A percentile compares a stretch with the other conserved stretches of the same genome.
Evolutionary conservation across 2,888 invertebrate genomes (phyloP).

Genomic region (Zeuzera pyrina): DNA sequence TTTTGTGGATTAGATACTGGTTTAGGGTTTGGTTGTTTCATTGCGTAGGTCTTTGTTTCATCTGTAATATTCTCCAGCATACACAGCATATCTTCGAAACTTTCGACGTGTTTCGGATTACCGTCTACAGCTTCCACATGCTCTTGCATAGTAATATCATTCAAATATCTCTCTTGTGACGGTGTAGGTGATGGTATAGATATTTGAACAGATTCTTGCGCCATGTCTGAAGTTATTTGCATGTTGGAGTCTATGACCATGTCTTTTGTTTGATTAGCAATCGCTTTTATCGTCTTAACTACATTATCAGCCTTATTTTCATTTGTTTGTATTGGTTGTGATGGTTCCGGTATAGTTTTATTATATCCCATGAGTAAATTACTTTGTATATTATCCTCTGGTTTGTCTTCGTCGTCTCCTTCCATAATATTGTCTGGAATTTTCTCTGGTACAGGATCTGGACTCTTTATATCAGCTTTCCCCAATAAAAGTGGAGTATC

Average conservation of each 20-base stretch:
- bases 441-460: constrained; percentile 65
- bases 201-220: constrained; percentile 77
- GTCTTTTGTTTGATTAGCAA: constrained; percentile 70
- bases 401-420: constrained; percentile 62
- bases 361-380: constrained; percentile 47
- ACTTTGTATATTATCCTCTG: constrained; percentile 45
- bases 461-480: constrained; percentile 64
- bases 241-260: constrained; percentile 71
- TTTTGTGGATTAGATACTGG: constrained; percentile 24
- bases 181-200: constrained; percentile 78
- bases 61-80: constrained; percentile 78
- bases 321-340: constrained; percentile 13
- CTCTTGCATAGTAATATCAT: constrained; percentile 76
- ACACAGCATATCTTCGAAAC: constrained; percentile 79
- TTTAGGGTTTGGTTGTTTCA: constrained; percentile 34
- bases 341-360: constrained; percentile 28
- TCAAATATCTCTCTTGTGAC: constrained; percentile 76
- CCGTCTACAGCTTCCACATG: constrained; percentile 67
- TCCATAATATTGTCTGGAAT: constrained; percentile 67
- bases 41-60: constrained; percentile 43
- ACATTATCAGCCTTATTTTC: constrained; percentile 46
- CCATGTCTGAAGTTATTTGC: constrained; percentile 69
- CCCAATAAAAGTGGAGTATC: constrained; percentile 56
- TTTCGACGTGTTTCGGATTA: constrained; percentile 74
- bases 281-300: constrained; percentile 69